Base-by-base conservation (phyloP, 2,113 vertebrate species). In the Microcebus ravelobensis region DNA sequence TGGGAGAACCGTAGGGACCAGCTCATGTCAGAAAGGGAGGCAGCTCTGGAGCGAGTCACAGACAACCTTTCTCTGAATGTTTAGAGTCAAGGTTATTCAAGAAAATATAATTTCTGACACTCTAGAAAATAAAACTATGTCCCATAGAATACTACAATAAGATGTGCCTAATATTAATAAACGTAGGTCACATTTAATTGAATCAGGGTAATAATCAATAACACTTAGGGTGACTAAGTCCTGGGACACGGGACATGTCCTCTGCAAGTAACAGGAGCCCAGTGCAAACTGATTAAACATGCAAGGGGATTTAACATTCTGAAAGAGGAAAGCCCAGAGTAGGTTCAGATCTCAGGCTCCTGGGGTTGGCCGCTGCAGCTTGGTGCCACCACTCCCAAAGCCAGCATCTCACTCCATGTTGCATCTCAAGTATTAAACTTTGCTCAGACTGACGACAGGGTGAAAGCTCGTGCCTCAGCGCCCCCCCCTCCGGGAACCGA, bases 1-100 rank as follows among this genome's bases (percentile, higher is more conserved):
- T 31, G 12, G 29, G 86, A 76, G 59, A 89, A 11, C 14, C 0
- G 0, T 14, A 9, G 21, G 0, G 31, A 18, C 3, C 0, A 6
- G 3, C 21, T 23, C 6, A 17, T 2, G 13, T 48, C 25, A 25
- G 20, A 34, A 5, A 21, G 14, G 27, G 29, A 15, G 57, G 25
- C 55, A 34, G 85, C 31, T 67, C 70, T 68, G 4, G 27, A 25
- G 25, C 21, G 63, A 36, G 21, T 55, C 8, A 6, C 9, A 18
- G 25, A 6, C 20, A 50, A n/a, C 13, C 45, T 36, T 31, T 79
- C 50, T 55, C 50, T 86, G 63, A 65, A 1, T 6, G 4, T 39
- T 34, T 31, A 87, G 8, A 76, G 31, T 42, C 7, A 85, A 76
- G 68, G 34, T 39, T 39, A 39, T n/a, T 29, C 36, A 55, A 50